Evolutionary conservation across 1,140 invertebrate species (phyloP).

Genomic region (Centruroides vittatus): DNA sequence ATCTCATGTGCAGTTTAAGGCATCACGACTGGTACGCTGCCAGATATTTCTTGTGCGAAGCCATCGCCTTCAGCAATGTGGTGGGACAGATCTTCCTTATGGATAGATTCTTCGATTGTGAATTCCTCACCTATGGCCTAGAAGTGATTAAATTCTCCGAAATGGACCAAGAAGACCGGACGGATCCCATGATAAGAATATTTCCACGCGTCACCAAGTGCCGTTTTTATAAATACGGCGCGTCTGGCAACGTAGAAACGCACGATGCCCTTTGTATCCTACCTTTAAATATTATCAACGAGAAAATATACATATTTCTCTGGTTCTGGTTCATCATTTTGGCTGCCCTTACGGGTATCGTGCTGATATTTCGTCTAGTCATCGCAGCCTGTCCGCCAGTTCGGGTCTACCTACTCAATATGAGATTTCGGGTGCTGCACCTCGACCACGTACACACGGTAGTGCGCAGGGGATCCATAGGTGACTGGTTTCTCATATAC

Average conservation of each 20-base stretch:
- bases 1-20: conserved; percentile 77
- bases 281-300: conserved; percentile 74
- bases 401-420: conserved; percentile 72
- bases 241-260: conserved; percentile 61
- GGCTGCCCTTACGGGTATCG: conserved; percentile 50
- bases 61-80: conserved; percentile 75
- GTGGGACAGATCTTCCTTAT: conserved; percentile 95
- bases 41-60: conserved; percentile 83
- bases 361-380: conserved; percentile 56
- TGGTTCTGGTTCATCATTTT: conserved; percentile 83
- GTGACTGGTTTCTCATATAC: conserved; percentile 90
- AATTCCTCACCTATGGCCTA: conserved; percentile 87
- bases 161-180: conserved; percentile 76
- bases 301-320: conserved; percentile 79
- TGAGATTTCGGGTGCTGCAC: conserved; percentile 68
- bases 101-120: conserved; percentile 91
- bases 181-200: conserved; percentile 89
- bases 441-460: conserved; percentile 80
- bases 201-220: conserved; percentile 84
- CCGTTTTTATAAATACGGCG: conserved; percentile 71
- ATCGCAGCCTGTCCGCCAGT: conserved; percentile 66
- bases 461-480: conserved; percentile 75
- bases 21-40: conserved; percentile 96
- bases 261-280: conserved; percentile 76
- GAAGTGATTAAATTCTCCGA: conserved; percentile 84